These are phyloP conservation scores for Phoeniculus purpureus DNA, from an alignment of 2,797 vertebrate species.

Conservation along the genomic window DNA sequence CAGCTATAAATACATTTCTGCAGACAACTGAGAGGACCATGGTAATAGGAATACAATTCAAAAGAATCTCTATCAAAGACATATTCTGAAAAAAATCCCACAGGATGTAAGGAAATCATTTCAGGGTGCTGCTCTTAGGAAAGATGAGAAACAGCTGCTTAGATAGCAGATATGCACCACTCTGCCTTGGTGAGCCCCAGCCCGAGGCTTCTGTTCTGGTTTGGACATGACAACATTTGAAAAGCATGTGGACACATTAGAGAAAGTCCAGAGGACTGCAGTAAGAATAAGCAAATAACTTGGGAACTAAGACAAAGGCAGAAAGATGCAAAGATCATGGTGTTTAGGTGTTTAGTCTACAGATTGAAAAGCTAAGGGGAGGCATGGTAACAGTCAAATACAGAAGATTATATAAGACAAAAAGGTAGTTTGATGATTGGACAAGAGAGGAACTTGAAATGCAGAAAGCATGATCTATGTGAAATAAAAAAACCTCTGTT, in stretches of 20 bases:
- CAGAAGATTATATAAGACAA: background rate
- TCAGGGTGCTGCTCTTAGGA: background rate
- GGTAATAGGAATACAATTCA: background rate
- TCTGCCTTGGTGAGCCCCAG: background rate
- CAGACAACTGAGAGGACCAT: background rate
- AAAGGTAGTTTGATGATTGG: background rate
- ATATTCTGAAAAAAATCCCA: background rate
- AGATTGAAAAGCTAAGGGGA: background rate
- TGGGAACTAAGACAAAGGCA: background rate
- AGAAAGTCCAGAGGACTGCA: background rate
- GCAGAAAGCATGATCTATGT: background rate
- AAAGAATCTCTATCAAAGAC: background rate
- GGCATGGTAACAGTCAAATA: background rate
- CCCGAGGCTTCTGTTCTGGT: slow-evolving; percentile 2
- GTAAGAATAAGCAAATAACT: background rate
- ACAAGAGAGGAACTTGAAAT: background rate
- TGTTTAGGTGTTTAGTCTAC: slow-evolving; percentile 8
- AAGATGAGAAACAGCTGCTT: slow-evolving; percentile 12
- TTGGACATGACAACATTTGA: background rate
- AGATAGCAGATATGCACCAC: background rate
- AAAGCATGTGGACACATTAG: background rate
- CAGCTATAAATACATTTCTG: background rate
- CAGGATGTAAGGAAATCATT: background rate
- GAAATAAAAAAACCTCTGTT: background rate
- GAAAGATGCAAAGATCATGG: background rate